These are phyloP conservation scores for Scaptodrosophila latifasciaeformis DNA, from an alignment of 2,888 invertebrate species.

Conservation along the genomic window DNA sequence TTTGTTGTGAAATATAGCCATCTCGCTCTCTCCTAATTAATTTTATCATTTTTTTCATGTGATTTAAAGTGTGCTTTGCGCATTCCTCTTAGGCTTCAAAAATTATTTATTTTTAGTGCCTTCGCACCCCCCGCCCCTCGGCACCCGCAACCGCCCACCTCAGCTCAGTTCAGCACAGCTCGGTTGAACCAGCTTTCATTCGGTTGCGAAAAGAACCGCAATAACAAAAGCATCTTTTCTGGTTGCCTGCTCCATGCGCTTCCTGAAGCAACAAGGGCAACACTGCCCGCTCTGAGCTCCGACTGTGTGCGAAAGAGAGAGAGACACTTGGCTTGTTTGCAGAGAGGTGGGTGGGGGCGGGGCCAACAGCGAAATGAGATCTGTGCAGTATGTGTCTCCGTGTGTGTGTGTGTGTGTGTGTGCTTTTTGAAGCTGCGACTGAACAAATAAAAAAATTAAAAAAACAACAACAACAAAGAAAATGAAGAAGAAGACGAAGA, in stretches of 20 bases:
- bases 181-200: too few species aligned
- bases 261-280: constrained; percentile 45
- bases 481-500: too few species aligned
- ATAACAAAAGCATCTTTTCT: constrained; percentile 43
- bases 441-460: background rate
- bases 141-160: background rate
- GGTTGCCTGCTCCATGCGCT: constrained; percentile 58
- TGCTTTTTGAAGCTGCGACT: too few species aligned
- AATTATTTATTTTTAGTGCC: constrained; percentile 59
- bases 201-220: constrained; percentile 22
- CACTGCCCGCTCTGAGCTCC: too few species aligned
- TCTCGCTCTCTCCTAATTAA: background rate
- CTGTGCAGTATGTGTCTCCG: too few species aligned
- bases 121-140: background rate
- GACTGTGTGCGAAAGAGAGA: constrained; percentile 5
- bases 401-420: too few species aligned
- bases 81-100: constrained; percentile 18
- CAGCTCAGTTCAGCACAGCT: too few species aligned
- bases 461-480: too few species aligned
- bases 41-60: constrained; percentile 25
- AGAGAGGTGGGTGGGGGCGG: constrained; percentile 1
- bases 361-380: too few species aligned
- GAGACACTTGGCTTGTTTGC: background rate
- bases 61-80: constrained; percentile 1
- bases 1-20: too few species aligned